Conservation (phyloP, 1,140 invertebrate genomes). For the Hypothenemus hampei region DNA sequence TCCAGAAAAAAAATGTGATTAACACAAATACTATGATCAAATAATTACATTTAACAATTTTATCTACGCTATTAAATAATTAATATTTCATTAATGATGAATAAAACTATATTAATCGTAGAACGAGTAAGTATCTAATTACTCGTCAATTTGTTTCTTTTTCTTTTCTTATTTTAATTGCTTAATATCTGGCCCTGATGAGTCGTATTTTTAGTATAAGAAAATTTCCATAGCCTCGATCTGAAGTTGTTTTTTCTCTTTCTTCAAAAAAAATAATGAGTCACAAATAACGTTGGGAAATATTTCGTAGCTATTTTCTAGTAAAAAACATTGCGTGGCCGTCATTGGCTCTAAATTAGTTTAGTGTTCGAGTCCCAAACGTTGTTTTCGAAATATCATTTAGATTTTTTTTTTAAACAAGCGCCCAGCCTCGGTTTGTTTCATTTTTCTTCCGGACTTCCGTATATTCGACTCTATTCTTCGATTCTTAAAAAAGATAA, state of each 20-base stretch:
- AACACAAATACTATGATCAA: no score
- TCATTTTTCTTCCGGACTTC: slow-evolving; percentile 20
- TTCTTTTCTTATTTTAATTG: no score
- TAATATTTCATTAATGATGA: no score
- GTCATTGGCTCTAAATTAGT: slow-evolving; percentile 13
- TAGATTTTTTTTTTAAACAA: no score
- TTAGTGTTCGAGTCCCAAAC: background rate
- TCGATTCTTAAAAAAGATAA: slow-evolving; percentile 24
- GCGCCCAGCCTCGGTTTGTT: slow-evolving; percentile 9
- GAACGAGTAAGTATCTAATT: no score
- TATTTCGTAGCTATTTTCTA: slow-evolving; percentile 11
- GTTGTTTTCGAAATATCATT: slow-evolving; percentile 16
- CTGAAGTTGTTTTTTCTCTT: slow-evolving; percentile 21
- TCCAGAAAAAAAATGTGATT: no score
- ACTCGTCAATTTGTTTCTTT: no score
- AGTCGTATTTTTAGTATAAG: slow-evolving; percentile 16
- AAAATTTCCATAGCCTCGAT: slow-evolving; percentile 19
- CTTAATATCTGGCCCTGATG: background rate
- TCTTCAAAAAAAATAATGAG: slow-evolving; percentile 20
- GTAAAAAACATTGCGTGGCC: slow-evolving; percentile 15
- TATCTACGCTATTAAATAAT: no score
- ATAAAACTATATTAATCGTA: no score
- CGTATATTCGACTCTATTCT: no score
- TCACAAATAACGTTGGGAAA: slow-evolving; percentile 19
- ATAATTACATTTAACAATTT: no score